A percentile compares a stretch with the other conserved stretches of the same genome.
These are phyloP conservation scores for Ivindomyrus marchei DNA, from an alignment of 2,113 vertebrate species.

Conservation along the genomic window DNA sequence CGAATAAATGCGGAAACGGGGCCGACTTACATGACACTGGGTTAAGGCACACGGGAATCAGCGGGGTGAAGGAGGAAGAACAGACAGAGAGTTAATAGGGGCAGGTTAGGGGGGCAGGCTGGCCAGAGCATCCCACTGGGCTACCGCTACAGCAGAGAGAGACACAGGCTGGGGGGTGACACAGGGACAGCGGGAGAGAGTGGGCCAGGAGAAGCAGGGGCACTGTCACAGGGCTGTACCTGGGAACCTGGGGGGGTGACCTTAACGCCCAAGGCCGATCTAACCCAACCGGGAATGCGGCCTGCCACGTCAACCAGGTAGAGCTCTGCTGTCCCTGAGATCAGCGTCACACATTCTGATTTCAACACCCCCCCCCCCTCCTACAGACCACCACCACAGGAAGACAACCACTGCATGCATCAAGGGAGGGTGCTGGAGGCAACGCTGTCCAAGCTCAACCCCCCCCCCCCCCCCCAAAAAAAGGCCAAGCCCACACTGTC, in stretches of 20 bases:
- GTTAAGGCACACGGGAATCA: slow-evolving; percentile 86
- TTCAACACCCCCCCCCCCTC: neutral
- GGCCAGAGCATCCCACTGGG: slow-evolving; percentile 44
- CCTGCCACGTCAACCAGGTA: neutral
- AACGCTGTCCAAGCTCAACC: neutral
- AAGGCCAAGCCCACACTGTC: neutral
- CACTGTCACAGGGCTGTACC: neutral
- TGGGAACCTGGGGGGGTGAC: neutral
- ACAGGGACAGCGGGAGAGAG: neutral
- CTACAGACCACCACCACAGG: neutral
- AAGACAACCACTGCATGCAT: neutral
- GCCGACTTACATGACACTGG: slow-evolving; percentile 99
- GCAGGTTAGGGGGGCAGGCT: slow-evolving; percentile 55
- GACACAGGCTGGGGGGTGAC: neutral
- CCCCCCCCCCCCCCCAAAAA: neutral
- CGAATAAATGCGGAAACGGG: slow-evolving; percentile 49
- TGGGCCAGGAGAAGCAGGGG: neutral
- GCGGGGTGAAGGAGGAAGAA: slow-evolving; percentile 71
- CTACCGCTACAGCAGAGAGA: slow-evolving; percentile 31
- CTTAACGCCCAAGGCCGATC: neutral
- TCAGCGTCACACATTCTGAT: neutral
- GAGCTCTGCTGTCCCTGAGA: neutral
- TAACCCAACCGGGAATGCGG: neutral
- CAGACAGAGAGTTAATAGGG: slow-evolving; percentile 82
- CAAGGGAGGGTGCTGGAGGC: neutral